phyloP scores from a whole-genome alignment of 2,888 invertebrate genomes.

The Eurois occulta region DNA sequence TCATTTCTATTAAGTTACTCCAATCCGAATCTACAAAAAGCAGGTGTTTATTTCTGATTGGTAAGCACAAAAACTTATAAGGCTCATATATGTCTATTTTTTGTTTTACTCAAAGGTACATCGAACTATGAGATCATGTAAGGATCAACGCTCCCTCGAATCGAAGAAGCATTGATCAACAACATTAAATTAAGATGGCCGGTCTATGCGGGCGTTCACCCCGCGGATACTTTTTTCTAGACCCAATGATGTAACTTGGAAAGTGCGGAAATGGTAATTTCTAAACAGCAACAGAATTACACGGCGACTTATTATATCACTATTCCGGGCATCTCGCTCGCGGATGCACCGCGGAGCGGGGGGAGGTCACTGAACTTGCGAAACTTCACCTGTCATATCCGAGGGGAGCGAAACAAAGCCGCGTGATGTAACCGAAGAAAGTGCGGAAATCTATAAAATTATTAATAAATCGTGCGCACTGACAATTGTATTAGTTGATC shows the following conservation, averaged over 20 bases:
- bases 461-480: conserved; percentile 65
- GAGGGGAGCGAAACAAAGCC: conserved; percentile 77
- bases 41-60: conserved; percentile 46
- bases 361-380: conserved; percentile 88
- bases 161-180: conserved; percentile 83
- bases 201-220: conserved; percentile 84
- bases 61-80: conserved; percentile 61
- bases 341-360: conserved; percentile 79
- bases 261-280: conserved; percentile 88
- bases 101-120: conserved; percentile 69
- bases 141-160: conserved; percentile 88
- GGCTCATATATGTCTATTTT: conserved; percentile 66
- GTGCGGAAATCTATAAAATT: conserved; percentile 76
- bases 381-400: conserved; percentile 86
- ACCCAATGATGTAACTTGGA: conserved; percentile 87
- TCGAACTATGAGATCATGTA: conserved; percentile 87
- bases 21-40: conserved; percentile 24
- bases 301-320: conserved; percentile 84
- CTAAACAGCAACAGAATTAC: conserved; percentile 82
- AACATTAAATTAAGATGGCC: conserved; percentile 78
- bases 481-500: conserved; percentile 64
- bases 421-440: conserved; percentile 83
- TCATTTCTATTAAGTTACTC: conserved; percentile 25
- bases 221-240: conserved; percentile 80
- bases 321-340: conserved; percentile 80